phyloP scores from a whole-genome alignment of 2,113 vertebrate genomes.

The Cinclus mexicanus region DNA sequence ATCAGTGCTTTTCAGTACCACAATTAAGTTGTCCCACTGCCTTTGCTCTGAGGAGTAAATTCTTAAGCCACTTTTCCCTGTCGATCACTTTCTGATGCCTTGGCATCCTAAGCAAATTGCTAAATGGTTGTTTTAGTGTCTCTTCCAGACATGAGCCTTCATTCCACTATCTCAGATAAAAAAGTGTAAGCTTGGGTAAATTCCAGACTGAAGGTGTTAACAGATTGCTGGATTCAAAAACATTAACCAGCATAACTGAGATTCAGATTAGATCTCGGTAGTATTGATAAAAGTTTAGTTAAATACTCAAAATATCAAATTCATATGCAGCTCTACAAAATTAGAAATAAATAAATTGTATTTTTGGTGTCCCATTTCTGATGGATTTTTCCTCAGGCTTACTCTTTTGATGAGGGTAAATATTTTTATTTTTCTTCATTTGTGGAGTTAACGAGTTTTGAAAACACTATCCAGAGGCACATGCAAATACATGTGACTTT shows the following conservation, averaged over 20 bases:
- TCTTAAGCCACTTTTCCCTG: not conserved
- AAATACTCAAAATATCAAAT: not conserved
- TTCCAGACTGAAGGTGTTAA: slow-evolving; percentile 32
- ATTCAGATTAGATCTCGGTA: not conserved
- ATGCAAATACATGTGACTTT: not conserved
- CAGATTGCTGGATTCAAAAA: slow-evolving; percentile 5
- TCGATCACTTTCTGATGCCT: not conserved
- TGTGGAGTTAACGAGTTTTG: not conserved
- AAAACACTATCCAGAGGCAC: not conserved
- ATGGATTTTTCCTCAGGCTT: not conserved
- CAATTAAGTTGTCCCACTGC: not conserved
- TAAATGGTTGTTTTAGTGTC: not conserved
- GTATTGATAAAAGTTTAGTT: not conserved
- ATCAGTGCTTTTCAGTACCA: not conserved
- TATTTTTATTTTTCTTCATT: slow-evolving; percentile 16
- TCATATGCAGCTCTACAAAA: not conserved
- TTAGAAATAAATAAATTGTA: not conserved
- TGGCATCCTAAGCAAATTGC: not conserved
- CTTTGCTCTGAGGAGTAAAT: not conserved
- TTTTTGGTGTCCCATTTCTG: not conserved
- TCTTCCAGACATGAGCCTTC: not conserved
- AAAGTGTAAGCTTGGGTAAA: not conserved
- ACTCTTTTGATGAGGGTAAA: not conserved
- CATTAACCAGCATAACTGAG: not conserved
- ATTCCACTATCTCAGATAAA: not conserved